Evolutionary conservation across 2,113 vertebrate species (phyloP).

Genomic region (Corythaixoides concolor): DNA sequence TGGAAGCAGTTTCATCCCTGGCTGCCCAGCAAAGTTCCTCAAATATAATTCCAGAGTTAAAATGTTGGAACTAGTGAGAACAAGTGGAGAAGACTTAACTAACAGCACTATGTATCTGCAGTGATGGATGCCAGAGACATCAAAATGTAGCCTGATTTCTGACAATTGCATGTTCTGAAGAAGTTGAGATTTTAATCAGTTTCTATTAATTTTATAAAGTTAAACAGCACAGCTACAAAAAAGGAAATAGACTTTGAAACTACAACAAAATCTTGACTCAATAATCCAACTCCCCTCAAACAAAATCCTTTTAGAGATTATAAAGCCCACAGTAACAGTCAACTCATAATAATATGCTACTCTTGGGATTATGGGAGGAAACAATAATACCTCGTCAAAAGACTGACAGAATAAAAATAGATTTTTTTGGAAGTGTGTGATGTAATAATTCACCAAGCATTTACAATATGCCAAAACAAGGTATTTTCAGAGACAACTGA

Average conservation of each 20-base stretch:
- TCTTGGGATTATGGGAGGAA: neutral
- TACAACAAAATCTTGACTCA: neutral
- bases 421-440: neutral
- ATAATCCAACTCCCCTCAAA: rapidly evolving
- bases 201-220: neutral
- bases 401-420: neutral
- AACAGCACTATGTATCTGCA: neutral
- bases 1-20: neutral
- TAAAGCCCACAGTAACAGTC: neutral
- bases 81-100: neutral
- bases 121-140: neutral
- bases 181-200: neutral
- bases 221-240: neutral
- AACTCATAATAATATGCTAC: neutral
- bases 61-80: neutral
- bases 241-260: neutral
- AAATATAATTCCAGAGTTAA: neutral
- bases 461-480: neutral
- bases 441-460: neutral
- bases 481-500: neutral
- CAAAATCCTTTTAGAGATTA: neutral
- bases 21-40: neutral
- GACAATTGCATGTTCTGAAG: neutral
- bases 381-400: neutral
- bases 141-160: neutral